Evolutionary conservation across 2,888 invertebrate species (phyloP).

Genomic region (Sinotaia quadrata): DNA sequence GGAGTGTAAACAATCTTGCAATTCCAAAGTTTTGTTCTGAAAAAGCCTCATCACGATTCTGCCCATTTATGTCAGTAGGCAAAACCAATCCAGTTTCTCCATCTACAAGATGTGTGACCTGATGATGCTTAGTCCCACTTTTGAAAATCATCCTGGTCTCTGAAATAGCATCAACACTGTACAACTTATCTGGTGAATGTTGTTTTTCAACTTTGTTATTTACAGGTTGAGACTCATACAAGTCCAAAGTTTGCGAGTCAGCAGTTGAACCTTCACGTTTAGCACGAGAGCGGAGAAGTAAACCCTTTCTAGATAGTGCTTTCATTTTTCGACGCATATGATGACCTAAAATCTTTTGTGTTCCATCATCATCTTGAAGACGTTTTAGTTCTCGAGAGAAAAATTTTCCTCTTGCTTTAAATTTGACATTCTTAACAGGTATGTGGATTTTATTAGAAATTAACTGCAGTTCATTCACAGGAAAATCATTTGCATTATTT

Average conservation of each 20-base stretch:
- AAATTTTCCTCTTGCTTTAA: not conserved
- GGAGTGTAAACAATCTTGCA: not conserved
- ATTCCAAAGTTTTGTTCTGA: not conserved
- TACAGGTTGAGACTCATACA: not conserved
- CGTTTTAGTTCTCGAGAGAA: slow-evolving; percentile 19
- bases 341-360: slow-evolving; percentile 5
- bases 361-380: slow-evolving; percentile 17
- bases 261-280: not conserved
- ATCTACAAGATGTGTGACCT: not conserved
- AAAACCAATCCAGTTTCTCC: not conserved
- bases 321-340: slow-evolving; percentile 15
- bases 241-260: not conserved
- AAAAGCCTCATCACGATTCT: not conserved
- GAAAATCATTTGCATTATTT: not conserved
- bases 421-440: no score
- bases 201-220: not conserved
- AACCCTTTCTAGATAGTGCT: slow-evolving; percentile 1
- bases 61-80: not conserved
- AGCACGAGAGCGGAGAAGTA: slow-evolving; percentile 6
- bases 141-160: slow-evolving; percentile 22
- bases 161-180: slow-evolving; percentile 21
- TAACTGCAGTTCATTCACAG: no score
- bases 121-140: not conserved
- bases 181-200: not conserved
- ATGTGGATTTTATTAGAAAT: no score